phyloP scores from a whole-genome alignment of 2,113 vertebrate genomes.

The Neolamprologus brichardi region DNA sequence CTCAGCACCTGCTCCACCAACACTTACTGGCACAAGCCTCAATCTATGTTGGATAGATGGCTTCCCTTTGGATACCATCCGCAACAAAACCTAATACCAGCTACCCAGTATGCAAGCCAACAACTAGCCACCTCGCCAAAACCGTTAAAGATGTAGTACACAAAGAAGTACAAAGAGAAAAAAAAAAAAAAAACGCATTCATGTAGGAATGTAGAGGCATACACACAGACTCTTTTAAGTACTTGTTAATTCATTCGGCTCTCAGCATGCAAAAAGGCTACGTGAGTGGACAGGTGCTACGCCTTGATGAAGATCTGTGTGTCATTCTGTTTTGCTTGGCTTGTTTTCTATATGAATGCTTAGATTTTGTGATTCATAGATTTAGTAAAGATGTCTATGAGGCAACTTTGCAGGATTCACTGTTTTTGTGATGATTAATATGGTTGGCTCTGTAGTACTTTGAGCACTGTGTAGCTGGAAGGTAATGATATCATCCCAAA shows the following conservation, averaged over 20 bases:
- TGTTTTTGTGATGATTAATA: neutral
- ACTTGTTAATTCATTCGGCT: neutral
- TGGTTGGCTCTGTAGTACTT: neutral
- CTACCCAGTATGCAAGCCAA: neutral
- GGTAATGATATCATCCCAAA: neutral
- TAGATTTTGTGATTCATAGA: neutral
- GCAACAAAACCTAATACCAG: neutral
- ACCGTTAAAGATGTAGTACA: neutral
- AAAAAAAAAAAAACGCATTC: neutral
- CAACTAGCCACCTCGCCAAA: neutral
- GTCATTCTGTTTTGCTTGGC: neutral
- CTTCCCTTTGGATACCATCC: neutral
- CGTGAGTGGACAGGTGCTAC: neutral
- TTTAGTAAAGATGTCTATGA: neutral
- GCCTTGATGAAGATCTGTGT: neutral
- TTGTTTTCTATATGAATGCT: neutral
- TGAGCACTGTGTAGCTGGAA: neutral
- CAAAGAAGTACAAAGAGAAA: neutral
- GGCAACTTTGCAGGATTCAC: neutral
- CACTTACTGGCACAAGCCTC: neutral
- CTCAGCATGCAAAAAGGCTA: neutral
- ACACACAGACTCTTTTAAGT: neutral
- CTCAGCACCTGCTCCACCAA: slow-evolving; percentile 18
- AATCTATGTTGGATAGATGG: neutral
- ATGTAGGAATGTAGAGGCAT: neutral